These are phyloP conservation scores for Tipula vernalis DNA, from an alignment of 2,888 invertebrate species.

Conservation along the genomic window DNA sequence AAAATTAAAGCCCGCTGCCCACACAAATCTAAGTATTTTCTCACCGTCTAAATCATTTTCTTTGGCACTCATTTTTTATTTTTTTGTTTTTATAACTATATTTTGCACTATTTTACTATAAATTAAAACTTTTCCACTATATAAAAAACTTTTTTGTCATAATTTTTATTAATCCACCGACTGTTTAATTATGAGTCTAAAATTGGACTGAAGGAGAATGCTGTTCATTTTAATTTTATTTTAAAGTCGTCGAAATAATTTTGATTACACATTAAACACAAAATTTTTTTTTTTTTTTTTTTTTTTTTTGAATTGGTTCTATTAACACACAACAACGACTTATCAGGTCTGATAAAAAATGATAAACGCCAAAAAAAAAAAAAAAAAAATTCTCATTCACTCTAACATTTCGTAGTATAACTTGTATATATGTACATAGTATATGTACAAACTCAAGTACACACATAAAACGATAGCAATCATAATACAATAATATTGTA, in stretches of 20 bases:
- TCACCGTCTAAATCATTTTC: background rate
- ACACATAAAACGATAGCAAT: background rate
- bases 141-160: background rate
- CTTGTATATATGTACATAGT: background rate
- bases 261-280: background rate
- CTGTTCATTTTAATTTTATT: background rate
- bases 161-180: background rate
- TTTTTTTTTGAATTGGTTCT: background rate
- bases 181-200: background rate
- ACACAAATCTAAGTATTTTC: background rate
- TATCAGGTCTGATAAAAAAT: conserved; percentile 1
- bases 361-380: background rate
- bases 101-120: background rate
- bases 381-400: background rate
- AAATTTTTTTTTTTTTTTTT: background rate
- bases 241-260: background rate
- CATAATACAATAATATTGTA: background rate
- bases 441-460: background rate
- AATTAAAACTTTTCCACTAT: background rate
- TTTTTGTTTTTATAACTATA: background rate
- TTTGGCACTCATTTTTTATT: background rate
- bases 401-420: background rate
- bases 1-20: background rate
- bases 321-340: background rate
- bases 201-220: background rate